Conservation (phyloP, 1,140 invertebrate species). For the Maniola jurtina region DNA sequence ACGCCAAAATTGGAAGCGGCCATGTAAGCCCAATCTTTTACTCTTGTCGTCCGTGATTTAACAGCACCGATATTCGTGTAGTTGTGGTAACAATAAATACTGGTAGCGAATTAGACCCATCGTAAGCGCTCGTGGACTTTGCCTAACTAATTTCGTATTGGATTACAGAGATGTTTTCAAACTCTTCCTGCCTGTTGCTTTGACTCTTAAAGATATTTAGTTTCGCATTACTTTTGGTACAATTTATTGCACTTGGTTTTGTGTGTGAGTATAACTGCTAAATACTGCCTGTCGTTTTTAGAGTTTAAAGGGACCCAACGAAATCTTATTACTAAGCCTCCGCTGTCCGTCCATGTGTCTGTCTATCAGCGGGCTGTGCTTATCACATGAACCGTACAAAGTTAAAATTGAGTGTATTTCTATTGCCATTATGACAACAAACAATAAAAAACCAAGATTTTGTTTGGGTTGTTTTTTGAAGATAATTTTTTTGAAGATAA, state of each 20-base stretch:
- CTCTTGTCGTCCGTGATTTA: constrained; percentile 37
- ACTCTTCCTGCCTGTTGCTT: constrained; percentile 17
- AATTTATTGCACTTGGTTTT: not conserved
- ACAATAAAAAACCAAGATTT: too few relatives aligned
- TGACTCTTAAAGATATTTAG: constrained; percentile 12
- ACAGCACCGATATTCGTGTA: constrained; percentile 34
- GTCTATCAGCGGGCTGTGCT: too few relatives aligned
- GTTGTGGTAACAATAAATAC: constrained; percentile 53
- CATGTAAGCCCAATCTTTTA: constrained; percentile 39
- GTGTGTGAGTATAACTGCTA: too few relatives aligned
- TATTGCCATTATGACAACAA: too few relatives aligned
- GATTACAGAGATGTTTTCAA: constrained; percentile 26
- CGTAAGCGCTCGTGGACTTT: constrained; percentile 37
- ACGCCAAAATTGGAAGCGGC: constrained; percentile 33
- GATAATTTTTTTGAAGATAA: too few relatives aligned
- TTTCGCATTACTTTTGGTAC: constrained; percentile 11
- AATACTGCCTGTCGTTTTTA: too few relatives aligned
- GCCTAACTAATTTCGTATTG: constrained; percentile 31
- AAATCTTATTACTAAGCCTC: too few relatives aligned
- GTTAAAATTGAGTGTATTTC: too few relatives aligned
- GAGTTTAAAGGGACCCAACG: too few relatives aligned
- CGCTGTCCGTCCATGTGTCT: too few relatives aligned
- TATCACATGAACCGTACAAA: too few relatives aligned
- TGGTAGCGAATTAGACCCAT: constrained; percentile 47
- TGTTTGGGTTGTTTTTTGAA: too few relatives aligned